Evolutionary conservation across 2,797 vertebrate genomes (phyloP), one percentile per base, ranked within the genome.

Genomic region (Propithecus perrieri): DNA sequence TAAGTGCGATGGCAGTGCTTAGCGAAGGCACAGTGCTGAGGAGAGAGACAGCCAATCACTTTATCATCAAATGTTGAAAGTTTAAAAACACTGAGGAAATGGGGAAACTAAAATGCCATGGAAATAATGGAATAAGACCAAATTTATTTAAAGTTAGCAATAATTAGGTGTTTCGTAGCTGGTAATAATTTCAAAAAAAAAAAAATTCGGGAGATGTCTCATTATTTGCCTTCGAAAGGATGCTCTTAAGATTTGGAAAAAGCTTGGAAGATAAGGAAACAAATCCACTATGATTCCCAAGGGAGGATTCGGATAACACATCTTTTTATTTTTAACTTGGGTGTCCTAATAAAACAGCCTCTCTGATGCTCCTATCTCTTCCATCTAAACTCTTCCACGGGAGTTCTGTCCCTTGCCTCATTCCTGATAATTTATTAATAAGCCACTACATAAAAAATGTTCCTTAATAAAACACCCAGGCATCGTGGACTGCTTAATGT

Each of bases 391-490:
- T 92, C 74, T 93, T 92, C 43, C 69, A 67, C n/a, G 48, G 55
- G 48, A 95, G 22, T 71, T 72, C 65, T 61, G 14, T 74, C n/a
- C 53, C 71, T 94, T 89, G 75, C 71, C 76, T 97, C 83, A 84
- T 90, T 85, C 24, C 72, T 94, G 85, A 95, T 97, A 91, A 97
- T 95, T 97, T 96, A 98, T 95, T 96, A 97, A 95, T 97, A 93
- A 94, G 50, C 61, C 55, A 71, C 55, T 61, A 87, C 59, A 93
- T 96, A 95, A 96, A 96, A 97, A 96, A 95, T 95, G 84, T 67
- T 38, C 89, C 93, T 94, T 93, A 96, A 94, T 97, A 97, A 94
- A 97, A 94, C 84, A 95, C 57, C 8, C 75, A 85, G 79, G 55
- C 84, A 89, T 71, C 71, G 84, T 79, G 80, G 86, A 95, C 28